Evolutionary conservation across 2,888 invertebrate genomes (phyloP), one percentile per base, ranked within the genome.

Genomic region (Unio delphinus): DNA sequence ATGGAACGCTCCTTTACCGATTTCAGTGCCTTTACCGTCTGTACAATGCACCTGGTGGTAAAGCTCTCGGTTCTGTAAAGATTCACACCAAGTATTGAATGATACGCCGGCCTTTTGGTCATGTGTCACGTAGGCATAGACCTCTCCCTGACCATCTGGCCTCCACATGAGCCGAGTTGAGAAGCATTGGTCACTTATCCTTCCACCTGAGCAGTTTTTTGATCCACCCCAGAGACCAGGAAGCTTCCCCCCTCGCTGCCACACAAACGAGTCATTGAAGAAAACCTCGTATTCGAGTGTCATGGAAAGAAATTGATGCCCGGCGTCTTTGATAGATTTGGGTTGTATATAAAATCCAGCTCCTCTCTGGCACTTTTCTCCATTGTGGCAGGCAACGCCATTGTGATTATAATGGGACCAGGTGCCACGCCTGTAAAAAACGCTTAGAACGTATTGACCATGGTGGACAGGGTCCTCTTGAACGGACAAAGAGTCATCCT

Each of bases 151-250:
- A 7, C 85, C 84, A 18, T 78, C 56, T 11, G 67, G 34, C 0
- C 85, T 72, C 83, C 83, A 86, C 85, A 86, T 85, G 28, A 83
- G 75, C 11, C 85, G 66, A 1, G 82, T 81, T 17, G 83, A 81
- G 65, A 85, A 82, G 60, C 85, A 85, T 55, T 74, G 69, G 28
- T 77, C 73, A 11, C 80, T 69, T 30, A 75, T 73, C 11, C 78
- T 68, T 20, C 82, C 83, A 7, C 83, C 82, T 17, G 82, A 83
- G 57, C 82, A 83, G 17, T 70, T 69, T 26, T 73, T 72, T 18
- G 65, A 66, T n/a, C 79, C 81, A 6, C 81, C 82, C 57, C 71
- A 82, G n/a, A 83, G 64, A 26, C 85, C 85, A 0, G 85, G 83
- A 18, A 85, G 70, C 61, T 85, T 85, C 4, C 85, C 83, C 2